Base-by-base conservation (phyloP, 2,888 invertebrate genomes). In the Scotopteryx bipunctaria region DNA sequence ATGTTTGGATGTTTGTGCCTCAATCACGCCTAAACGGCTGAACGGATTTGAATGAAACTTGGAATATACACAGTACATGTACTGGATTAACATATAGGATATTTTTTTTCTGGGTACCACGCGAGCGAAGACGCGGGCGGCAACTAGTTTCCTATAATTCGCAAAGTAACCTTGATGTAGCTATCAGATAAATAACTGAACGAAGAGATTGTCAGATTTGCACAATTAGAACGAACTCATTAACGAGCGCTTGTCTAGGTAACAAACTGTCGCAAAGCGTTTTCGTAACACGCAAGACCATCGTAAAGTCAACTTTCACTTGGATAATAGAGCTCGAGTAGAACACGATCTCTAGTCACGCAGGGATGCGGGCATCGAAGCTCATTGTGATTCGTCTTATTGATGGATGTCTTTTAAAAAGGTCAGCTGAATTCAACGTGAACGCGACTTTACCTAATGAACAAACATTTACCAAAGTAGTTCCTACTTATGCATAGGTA, bases 261-360 rank as follows among this genome's bases (percentile, higher is more conserved):
- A 43, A 50, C 40, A 47, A 41, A 55, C 59, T 69, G 72, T 72
- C 69, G 65, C 67, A 63, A 65, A 56, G 40, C 35, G 46, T 76
- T 82, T 78, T 80, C 76, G 83, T 79, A 83, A 81, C 86, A 85
- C 80, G 81, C 83, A 74, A 83, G 76, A 71, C 68, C 67, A 69
- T 84, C 77, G 79, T 79, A 79, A 51, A 78, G 69, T 69, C 64
- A 67, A 86, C 89, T 88, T 89, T 89, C 89, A 84, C 89, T 81
- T 61, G 75, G 77, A 86, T 83, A 87, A 88, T 84, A 67, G 81
- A 55, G 64, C 57, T 57, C 49, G 52, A 55, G 67, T 45, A 73
- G 64, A 66, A 69, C 79, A 79, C 78, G 77, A 79, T 69, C 77
- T 73, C 70, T 50, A 82, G 83, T 86, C 86, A 86, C 83, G 84